phyloP scores from a whole-genome alignment of 1,140 invertebrate genomes.

The Leptonema lineaticorne region DNA sequence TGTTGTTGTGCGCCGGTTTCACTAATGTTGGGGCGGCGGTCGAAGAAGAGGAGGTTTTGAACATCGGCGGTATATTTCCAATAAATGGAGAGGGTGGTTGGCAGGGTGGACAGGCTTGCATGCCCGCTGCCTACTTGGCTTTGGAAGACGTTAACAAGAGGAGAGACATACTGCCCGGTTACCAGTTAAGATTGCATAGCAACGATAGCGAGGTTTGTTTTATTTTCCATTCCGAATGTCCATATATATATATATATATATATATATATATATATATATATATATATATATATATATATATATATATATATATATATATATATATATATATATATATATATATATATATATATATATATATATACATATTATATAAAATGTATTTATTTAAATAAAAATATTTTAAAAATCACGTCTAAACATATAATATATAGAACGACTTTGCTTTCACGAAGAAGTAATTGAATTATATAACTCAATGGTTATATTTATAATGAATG shows the following conservation, averaged over 20 bases:
- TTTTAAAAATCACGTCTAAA: no score
- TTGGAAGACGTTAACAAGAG: conserved; percentile 93
- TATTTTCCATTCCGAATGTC: neutral
- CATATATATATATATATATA: neutral
- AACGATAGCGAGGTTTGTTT: conserved; percentile 94
- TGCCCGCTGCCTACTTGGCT: conserved; percentile 93
- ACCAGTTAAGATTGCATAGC: conserved; percentile 86
- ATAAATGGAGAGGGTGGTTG: conserved; percentile 93
- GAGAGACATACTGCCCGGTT: conserved; percentile 87
- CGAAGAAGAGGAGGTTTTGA: conserved; percentile 72
- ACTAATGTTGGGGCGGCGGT: conserved; percentile 42
- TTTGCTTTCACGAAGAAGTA: no score
- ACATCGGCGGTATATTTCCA: conserved; percentile 98
- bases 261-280: neutral
- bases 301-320: neutral
- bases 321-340: neutral
- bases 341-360: neutral
- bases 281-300: neutral
- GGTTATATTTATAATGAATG: no score
- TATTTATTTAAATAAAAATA: no score
- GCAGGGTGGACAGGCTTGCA: conserved; percentile 92
- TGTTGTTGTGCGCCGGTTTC: conserved; percentile 43
- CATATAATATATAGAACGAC: no score
- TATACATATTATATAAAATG: no score
- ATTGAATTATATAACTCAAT: no score